Conservation (phyloP, 2,113 vertebrate species). For the Oncorhynchus kisutch region DNA sequence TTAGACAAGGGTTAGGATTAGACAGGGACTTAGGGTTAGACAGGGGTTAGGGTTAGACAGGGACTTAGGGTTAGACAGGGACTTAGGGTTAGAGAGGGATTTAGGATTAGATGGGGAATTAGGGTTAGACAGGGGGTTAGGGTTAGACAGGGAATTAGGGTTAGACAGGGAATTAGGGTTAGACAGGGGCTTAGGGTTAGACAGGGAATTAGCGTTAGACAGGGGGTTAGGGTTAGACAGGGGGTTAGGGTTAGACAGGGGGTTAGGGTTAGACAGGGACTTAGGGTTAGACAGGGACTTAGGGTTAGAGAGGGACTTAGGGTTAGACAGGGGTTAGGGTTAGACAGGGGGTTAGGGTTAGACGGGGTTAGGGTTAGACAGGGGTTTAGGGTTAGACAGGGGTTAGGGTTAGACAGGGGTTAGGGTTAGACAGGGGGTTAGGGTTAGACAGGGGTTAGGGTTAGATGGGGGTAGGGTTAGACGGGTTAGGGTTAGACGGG, state of each 20-base stretch:
- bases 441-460: too few relatives aligned
- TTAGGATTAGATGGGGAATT: too few relatives aligned
- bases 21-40: neutral
- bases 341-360: too few relatives aligned
- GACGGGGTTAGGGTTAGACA: too few relatives aligned
- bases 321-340: neutral
- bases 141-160: neutral
- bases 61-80: neutral
- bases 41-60: too few relatives aligned
- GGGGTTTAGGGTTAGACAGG: neutral
- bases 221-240: neutral
- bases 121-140: neutral
- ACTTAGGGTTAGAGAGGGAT: neutral
- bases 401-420: neutral
- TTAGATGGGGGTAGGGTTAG: too few relatives aligned
- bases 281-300: too few relatives aligned
- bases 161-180: too few relatives aligned
- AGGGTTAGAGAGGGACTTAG: too few relatives aligned
- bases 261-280: neutral
- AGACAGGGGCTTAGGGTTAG: neutral
- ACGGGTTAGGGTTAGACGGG: neutral
- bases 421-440: neutral
- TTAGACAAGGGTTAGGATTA: neutral
- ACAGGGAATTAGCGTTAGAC: neutral
- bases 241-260: neutral